Conservation (phyloP, 2,888 invertebrate species). For the Lasiommata megera region DNA sequence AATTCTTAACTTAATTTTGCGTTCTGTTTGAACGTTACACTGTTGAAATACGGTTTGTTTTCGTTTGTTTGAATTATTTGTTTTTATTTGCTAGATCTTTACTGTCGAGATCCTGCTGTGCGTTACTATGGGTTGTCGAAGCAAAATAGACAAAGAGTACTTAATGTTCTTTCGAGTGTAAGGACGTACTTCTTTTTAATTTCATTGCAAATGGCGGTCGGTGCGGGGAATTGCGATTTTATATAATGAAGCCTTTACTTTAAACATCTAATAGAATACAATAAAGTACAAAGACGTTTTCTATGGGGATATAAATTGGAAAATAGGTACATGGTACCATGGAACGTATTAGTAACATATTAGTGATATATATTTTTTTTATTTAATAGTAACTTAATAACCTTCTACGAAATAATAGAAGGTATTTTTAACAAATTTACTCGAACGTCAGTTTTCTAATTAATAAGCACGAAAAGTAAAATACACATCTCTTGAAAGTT, state of each 20-base stretch:
- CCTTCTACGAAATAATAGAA: too few relatives aligned
- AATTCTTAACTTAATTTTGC: slow-evolving; percentile 34
- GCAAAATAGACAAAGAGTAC: slow-evolving; percentile 65
- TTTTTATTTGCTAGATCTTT: slow-evolving; percentile 52
- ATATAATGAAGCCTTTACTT: slow-evolving; percentile 33
- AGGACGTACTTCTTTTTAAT: slow-evolving; percentile 53
- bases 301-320: slow-evolving; percentile 23
- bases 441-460: too few relatives aligned
- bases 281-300: slow-evolving; percentile 26
- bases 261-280: slow-evolving; percentile 24
- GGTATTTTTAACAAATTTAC: too few relatives aligned
- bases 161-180: slow-evolving; percentile 68
- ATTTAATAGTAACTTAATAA: too few relatives aligned
- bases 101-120: slow-evolving; percentile 60
- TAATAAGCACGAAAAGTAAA: too few relatives aligned
- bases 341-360: neutral
- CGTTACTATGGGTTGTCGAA: slow-evolving; percentile 68
- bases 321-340: slow-evolving; percentile 5
- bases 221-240: slow-evolving; percentile 30
- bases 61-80: slow-evolving; percentile 11
- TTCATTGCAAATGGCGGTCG: slow-evolving; percentile 36
- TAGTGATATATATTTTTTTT: neutral
- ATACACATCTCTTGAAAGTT: too few relatives aligned
- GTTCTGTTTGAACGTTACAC: slow-evolving; percentile 10
- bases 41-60: slow-evolving; percentile 36